Evolutionary conservation across 2,888 invertebrate genomes (phyloP).

Genomic region (Zhuqinia jingwanae): DNA sequence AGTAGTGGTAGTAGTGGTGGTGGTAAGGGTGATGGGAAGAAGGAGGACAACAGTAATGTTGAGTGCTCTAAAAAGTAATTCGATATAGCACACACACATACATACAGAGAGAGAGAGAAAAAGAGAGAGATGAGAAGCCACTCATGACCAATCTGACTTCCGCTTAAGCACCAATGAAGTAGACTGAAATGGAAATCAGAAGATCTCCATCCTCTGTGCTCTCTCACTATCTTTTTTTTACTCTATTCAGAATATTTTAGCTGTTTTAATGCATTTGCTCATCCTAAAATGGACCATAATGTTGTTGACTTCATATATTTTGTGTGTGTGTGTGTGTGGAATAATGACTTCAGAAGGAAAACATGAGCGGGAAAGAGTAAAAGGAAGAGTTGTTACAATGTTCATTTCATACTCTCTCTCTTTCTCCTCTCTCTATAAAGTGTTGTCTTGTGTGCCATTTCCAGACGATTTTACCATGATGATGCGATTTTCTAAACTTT

Average conservation of each 20-base stretch:
- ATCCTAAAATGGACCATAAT: slow-evolving; percentile 61
- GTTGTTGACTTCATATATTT: slow-evolving; percentile 59
- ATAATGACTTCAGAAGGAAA: slow-evolving; percentile 43
- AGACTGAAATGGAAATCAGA: slow-evolving; percentile 72
- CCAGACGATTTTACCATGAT: slow-evolving; percentile 64
- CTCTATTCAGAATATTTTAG: slow-evolving; percentile 68
- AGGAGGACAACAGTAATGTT: slow-evolving; percentile 47
- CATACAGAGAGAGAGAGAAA: no score
- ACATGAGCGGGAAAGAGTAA: slow-evolving; percentile 3
- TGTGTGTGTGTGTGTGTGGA: slow-evolving; percentile 2
- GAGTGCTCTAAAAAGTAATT: slow-evolving; percentile 65
- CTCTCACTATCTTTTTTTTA: slow-evolving; percentile 48
- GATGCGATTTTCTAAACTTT: slow-evolving; percentile 58
- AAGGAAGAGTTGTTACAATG: slow-evolving; percentile 56
- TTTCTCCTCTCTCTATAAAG: slow-evolving; percentile 56
- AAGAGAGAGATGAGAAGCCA: slow-evolving; percentile 66
- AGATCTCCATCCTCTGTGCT: slow-evolving; percentile 53
- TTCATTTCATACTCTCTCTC: slow-evolving; percentile 48
- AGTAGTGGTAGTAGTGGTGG: not conserved
- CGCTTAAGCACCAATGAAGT: slow-evolving; percentile 71
- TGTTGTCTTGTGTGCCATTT: slow-evolving; percentile 69
- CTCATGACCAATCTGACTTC: slow-evolving; percentile 73
- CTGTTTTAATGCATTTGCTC: slow-evolving; percentile 65
- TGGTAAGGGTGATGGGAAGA: slow-evolving; percentile 8
- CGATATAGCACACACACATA: slow-evolving; percentile 42